Base-by-base conservation (phyloP, 2,113 vertebrate genomes). In the Herpetotheres cachinnans region DNA sequence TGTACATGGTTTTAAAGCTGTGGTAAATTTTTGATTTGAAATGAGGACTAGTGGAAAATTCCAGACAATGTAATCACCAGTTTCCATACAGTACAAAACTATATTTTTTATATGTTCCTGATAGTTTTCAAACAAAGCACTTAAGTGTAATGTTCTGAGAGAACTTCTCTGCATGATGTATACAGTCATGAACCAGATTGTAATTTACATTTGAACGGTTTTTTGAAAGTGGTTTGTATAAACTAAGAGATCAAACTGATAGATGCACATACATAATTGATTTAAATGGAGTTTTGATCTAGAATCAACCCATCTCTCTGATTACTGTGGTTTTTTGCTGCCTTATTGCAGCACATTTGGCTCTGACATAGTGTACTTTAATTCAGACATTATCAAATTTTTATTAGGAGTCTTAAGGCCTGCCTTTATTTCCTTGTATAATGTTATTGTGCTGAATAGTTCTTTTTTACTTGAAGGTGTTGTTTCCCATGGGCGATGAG, bases 381-480 rank as follows among this genome's bases (percentile, higher is more conserved):
- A 77, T 77, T 87, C 32, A 84, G 73, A 54, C 4, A 49, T 54
- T 30, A 46, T 63, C 3, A 20, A 71, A 13, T 34, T 44, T 56
- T 42, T 70, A 30, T 59, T 73, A 29, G 49, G 69, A 92, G 10
- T 55, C 78, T 62, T 94, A 76, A 79, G 44, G 27, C 61, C 59
- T 86, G 71, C 91, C 55, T 84, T 95, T 84, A 7, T 40, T 91
- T 95, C 27, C 11, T 86, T 86, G 42, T 49, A 25, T 82, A 58
- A 34, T 81, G 46, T 26, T 55, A 30, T 74, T 63, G 27, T 90
- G 95, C 93, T 95, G 81, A 97, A 87, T 38, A 81, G 93, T 42
- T 96, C 40, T 96, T 93, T 96, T 94, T 95, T 69, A 82, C 93
- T 97, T 94, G 79, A 93, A 96, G 94, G 87, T 98, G 65, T 97